Evolutionary conservation across 2,888 invertebrate species (phyloP).

Genomic region (Physocephala rufipes): DNA sequence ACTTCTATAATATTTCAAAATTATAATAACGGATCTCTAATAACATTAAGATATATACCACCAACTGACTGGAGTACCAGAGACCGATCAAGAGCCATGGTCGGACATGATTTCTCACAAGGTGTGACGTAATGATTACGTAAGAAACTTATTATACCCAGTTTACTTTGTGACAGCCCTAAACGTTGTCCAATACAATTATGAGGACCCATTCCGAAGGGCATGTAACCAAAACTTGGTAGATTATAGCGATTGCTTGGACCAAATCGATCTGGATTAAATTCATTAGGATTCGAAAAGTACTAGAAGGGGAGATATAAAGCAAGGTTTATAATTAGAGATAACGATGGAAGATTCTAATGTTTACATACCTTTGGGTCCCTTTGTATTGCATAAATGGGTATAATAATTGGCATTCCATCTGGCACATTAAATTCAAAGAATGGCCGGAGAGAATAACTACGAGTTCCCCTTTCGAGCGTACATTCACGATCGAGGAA

Average conservation of each 20-base stretch:
- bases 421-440: conserved; percentile 46
- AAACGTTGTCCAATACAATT: conserved; percentile 63
- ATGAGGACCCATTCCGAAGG: conserved; percentile 62
- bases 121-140: conserved; percentile 50
- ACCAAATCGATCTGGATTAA: conserved; percentile 47
- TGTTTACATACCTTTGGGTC: conserved; percentile 53
- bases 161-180: conserved; percentile 57
- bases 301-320: conserved; percentile 49
- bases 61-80: no score
- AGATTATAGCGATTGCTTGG: conserved; percentile 43
- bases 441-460: conserved; percentile 53
- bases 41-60: no score
- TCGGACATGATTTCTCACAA: conserved; percentile 34
- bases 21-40: no score
- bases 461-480: conserved; percentile 37
- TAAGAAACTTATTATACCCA: conserved; percentile 58
- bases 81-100: no score
- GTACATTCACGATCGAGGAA: conserved; percentile 61
- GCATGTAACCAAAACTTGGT: conserved; percentile 50
- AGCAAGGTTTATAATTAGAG: neutral
- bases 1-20: no score
- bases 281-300: conserved; percentile 55
- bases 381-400: conserved; percentile 58
- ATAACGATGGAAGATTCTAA: neutral
- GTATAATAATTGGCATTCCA: conserved; percentile 61